Percentiles rank a stretch among this genome's conserved stretches.
These are phyloP conservation scores for Tromatobia lineatoria DNA, from an alignment of 2,888 invertebrate genomes.

Conservation along the genomic window DNA sequence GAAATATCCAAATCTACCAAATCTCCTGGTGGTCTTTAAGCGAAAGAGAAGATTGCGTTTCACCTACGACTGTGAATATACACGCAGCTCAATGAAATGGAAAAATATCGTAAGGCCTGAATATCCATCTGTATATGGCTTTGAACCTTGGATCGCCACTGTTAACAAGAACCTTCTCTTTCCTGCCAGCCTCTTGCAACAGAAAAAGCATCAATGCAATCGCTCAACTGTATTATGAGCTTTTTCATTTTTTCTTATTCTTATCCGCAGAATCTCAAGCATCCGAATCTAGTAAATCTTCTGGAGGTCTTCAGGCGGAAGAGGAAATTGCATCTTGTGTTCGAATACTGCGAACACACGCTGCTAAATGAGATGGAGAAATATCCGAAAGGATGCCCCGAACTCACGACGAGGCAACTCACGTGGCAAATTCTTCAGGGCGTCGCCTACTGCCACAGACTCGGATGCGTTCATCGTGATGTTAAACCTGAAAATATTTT, in stretches of 20 bases:
- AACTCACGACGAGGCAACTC: constrained; percentile 95
- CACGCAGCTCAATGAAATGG: constrained; percentile 98
- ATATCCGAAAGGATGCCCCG: constrained; percentile 97
- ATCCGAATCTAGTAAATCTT: constrained; percentile 98
- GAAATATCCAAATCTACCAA: constrained; percentile 99
- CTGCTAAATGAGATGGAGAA: constrained; percentile 98
- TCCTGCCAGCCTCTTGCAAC: not conserved
- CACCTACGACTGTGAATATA: constrained; percentile 99
- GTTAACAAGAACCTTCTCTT: too few relatives aligned
- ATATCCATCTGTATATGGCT: too few relatives aligned
- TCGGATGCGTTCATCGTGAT: constrained; percentile 98
- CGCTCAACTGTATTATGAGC: not conserved
- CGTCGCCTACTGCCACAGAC: constrained; percentile 98
- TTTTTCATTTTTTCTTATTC: constrained; percentile 51
- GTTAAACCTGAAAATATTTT: constrained; percentile 99
- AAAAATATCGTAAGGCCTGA: constrained; percentile 97
- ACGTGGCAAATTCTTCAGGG: constrained; percentile 98
- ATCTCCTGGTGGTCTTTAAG: constrained; percentile 98
- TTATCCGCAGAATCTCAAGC: constrained; percentile 95
- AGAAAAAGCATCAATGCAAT: not conserved
- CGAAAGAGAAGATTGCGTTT: constrained; percentile 97
- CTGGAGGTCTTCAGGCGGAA: constrained; percentile 99
- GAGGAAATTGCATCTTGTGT: constrained; percentile 98
- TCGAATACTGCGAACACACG: constrained; percentile 99
- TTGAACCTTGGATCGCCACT: too few relatives aligned